Percentiles rank a stretch among this genome's conserved stretches.
Evolutionary conservation across 2,797 vertebrate species (phyloP).

Genomic region (Tapera naevia): DNA sequence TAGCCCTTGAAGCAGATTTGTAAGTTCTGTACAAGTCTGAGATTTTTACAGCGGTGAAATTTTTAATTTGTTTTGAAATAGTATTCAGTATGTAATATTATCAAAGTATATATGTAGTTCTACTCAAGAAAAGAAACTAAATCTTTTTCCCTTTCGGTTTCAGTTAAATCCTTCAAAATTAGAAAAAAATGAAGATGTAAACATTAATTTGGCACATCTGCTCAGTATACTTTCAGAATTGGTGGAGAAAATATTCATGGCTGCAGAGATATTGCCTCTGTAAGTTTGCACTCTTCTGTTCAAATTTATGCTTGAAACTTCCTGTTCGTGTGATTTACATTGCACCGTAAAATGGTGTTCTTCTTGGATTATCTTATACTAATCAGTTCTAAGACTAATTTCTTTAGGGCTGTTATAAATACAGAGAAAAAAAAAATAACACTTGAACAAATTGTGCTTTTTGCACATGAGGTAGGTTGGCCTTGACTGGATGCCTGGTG

Average conservation of each 20-base stretch:
- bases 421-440: background rate
- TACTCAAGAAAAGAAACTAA: slow-evolving; percentile 12
- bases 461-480: no score
- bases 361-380: background rate
- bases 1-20: background rate
- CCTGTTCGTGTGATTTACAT: background rate
- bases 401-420: background rate
- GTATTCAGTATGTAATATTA: background rate
- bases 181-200: slow-evolving; percentile 98
- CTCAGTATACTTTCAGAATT: slow-evolving; percentile 94
- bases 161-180: slow-evolving; percentile 98
- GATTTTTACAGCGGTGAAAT: background rate
- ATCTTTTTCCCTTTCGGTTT: slow-evolving; percentile 47
- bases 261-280: slow-evolving; percentile 97
- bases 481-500: no score
- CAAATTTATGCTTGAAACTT: background rate
- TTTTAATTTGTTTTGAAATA: slow-evolving; percentile 9
- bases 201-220: slow-evolving; percentile 90
- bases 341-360: background rate
- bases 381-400: no score
- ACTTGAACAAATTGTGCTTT: background rate
- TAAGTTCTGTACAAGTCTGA: background rate
- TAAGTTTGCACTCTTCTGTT: slow-evolving; percentile 76
- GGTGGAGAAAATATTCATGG: slow-evolving; percentile 99
- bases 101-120: background rate